Conservation (phyloP, 2,797 vertebrate species). For the Leptatherina wallacei region DNA sequence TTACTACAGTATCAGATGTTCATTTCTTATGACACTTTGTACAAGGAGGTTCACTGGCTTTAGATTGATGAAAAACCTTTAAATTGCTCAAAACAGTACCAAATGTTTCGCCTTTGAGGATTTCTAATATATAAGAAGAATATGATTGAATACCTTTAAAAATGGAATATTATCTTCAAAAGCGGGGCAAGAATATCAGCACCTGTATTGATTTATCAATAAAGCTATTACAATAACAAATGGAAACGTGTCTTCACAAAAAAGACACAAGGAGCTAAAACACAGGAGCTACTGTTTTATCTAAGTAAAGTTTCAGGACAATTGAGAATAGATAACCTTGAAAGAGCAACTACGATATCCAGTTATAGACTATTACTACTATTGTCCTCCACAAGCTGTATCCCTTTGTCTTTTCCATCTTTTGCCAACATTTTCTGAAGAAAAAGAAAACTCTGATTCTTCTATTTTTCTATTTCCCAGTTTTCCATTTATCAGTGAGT, state of each 20-base stretch:
- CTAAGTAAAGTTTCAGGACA: conserved; percentile 2
- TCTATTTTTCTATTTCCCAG: background rate
- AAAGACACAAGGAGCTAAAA: background rate
- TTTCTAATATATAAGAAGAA: conserved; percentile 10
- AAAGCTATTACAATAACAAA: conserved; percentile 31
- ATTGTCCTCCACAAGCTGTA: background rate
- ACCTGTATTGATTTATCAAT: conserved; percentile 36
- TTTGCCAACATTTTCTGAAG: conserved; percentile 13
- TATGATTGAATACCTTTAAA: conserved; percentile 34
- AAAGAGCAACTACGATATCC: background rate
- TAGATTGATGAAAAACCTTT: conserved; percentile 23
- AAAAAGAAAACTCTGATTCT: background rate
- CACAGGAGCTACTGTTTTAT: conserved; percentile 1
- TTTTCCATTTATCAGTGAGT: conserved; percentile 38
- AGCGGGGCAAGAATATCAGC: conserved; percentile 12
- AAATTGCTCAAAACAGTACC: conserved; percentile 13
- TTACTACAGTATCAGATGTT: conserved; percentile 20
- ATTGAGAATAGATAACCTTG: background rate
- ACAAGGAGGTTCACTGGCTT: conserved; percentile 12
- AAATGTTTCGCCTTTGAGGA: conserved; percentile 21
- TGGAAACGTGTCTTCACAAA: background rate
- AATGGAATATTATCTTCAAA: conserved; percentile 16
- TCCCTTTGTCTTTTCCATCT: conserved; percentile 24
- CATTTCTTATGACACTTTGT: conserved; percentile 8
- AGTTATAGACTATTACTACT: conserved; percentile 15